Conservation (phyloP, 2,888 invertebrate species). For the Phyto melanocephala region DNA sequence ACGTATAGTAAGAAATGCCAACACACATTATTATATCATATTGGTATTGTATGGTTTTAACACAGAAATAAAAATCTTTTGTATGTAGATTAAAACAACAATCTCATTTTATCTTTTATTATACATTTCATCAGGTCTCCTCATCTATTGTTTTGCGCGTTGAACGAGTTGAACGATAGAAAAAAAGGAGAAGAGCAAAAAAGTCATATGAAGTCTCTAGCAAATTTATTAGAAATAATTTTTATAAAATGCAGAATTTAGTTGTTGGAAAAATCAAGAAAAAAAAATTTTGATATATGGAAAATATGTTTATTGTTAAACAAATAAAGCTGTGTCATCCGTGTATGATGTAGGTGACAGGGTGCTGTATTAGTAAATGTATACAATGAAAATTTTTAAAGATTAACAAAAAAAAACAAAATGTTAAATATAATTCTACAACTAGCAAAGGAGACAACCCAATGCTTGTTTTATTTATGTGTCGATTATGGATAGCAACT, state of each 20-base stretch:
- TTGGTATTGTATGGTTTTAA: background rate
- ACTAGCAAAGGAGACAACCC: too few relatives aligned
- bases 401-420: too few relatives aligned
- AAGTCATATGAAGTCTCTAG: constrained; percentile 16
- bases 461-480: too few relatives aligned
- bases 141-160: constrained; percentile 23
- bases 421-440: too few relatives aligned
- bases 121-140: constrained; percentile 35
- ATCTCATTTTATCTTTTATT: constrained; percentile 28
- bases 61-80: constrained; percentile 30
- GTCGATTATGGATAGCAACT: too few relatives aligned
- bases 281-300: background rate
- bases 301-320: background rate
- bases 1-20: background rate
- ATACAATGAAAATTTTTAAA: too few relatives aligned
- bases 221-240: constrained; percentile 24
- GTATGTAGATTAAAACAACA: constrained; percentile 43
- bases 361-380: too few relatives aligned
- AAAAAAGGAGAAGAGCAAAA: background rate
- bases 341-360: background rate
- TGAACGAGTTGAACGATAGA: background rate
- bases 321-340: background rate
- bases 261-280: background rate
- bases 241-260: background rate
- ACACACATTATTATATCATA: constrained; percentile 24